Base-by-base conservation (phyloP, 2,113 vertebrate genomes). In the Silurus meridionalis region DNA sequence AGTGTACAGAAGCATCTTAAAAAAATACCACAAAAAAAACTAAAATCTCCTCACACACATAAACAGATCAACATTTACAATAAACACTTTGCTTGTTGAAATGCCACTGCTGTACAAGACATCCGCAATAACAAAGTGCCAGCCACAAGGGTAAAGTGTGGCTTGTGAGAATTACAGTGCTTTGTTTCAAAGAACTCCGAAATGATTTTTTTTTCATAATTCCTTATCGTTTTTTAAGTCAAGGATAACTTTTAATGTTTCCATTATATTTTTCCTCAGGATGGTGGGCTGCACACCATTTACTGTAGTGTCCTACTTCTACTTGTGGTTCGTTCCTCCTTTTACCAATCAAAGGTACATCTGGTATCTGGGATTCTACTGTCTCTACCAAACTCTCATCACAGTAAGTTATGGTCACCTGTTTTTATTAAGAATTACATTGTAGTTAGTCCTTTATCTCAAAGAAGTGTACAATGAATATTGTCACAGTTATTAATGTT, bases 311-410 rank as follows among this genome's bases (percentile, higher is more conserved):
- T 96, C 97, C 85, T 99, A 99, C 92, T 97, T 98, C 94, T 96
- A 97, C 89, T 95, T 99, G 91, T 99, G 98, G 98, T 98, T 96
- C 84, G 95, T 97, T 81, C 97, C 97, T 58, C 96, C 96, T 0
- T 96, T 98, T 90, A 82, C 87, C 87, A 92, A 80, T 0, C 94
- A 95, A 85, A 95, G 94, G 82, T 96, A 97, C 90, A 82, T 95
- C 9, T 99, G 98, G 98, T 98, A 98, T 86, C 91, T 95, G 1
- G 92, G 90, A 69, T 98, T 98, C 94, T 97, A 97, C 93, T 97
- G 96, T 92, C 94, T 98, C 88, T 99, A 98, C 94, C 97, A 99
- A 91, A 97, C 96, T 48, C 94, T 98, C 85, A 95, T 96, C 91
- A 99, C 96, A 64, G 98, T 99, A 90, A 97, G 97, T 96, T 88